These are phyloP conservation scores for Ellobius talpinus DNA, from an alignment of 2,113 vertebrate genomes.

Conservation along the genomic window DNA sequence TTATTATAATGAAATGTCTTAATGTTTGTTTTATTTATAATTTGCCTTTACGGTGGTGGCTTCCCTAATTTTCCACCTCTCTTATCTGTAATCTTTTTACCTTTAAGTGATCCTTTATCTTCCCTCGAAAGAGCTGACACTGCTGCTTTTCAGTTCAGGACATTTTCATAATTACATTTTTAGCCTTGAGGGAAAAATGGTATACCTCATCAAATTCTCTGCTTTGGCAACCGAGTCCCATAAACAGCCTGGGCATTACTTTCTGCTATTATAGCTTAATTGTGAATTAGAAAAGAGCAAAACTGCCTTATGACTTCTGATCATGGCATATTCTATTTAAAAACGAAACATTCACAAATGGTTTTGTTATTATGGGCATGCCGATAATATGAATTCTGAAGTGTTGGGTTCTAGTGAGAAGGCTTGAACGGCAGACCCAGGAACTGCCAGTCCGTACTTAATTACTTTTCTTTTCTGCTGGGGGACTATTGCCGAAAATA, in stretches of 20 bases:
- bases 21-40: slow-evolving; percentile 80
- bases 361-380: background rate
- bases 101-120: slow-evolving; percentile 84
- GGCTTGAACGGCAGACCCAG: background rate
- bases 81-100: slow-evolving; percentile 81
- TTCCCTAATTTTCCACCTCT: slow-evolving; percentile 79
- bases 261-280: slow-evolving; percentile 78
- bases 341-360: slow-evolving; percentile 49
- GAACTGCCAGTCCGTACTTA: background rate
- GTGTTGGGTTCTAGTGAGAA: background rate
- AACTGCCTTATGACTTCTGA: slow-evolving; percentile 69
- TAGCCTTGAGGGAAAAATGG: slow-evolving; percentile 82
- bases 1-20: slow-evolving; percentile 65
- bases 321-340: slow-evolving; percentile 55
- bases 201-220: slow-evolving; percentile 82
- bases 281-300: slow-evolving; percentile 76
- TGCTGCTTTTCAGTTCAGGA: slow-evolving; percentile 82
- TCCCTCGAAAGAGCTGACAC: slow-evolving; percentile 81
- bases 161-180: slow-evolving; percentile 86
- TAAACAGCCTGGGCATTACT: slow-evolving; percentile 60
- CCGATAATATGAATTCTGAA: background rate
- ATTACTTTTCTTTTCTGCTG: background rate
- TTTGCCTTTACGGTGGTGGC: slow-evolving; percentile 42
- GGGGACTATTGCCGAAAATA: slow-evolving; percentile 24
- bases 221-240: slow-evolving; percentile 64